These are phyloP conservation scores for Chrysaora quinquecirrha DNA, from an alignment of 30 jellyfish, hydroid and myxozoan genomes.

Conservation along the genomic window DNA sequence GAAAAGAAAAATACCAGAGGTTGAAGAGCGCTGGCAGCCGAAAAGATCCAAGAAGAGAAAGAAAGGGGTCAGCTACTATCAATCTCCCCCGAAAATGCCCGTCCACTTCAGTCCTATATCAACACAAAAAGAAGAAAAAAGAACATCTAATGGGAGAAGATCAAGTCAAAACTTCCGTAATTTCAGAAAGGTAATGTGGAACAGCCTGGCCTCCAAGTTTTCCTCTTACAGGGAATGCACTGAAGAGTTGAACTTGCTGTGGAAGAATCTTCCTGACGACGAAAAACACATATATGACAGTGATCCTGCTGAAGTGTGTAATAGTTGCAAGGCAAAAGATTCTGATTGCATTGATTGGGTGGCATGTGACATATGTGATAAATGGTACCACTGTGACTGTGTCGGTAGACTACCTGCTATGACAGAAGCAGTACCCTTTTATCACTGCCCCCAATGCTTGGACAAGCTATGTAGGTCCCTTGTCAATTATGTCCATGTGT, in stretches of 20 bases:
- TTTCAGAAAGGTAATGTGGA: slow-evolving; percentile 16
- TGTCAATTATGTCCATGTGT: no score
- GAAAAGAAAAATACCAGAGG: background rate
- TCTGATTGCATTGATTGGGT: no score
- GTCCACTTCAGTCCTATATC: slow-evolving; percentile 15
- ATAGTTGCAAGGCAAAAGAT: slow-evolving; percentile 5
- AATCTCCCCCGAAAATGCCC: slow-evolving; percentile 6
- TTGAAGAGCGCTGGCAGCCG: slow-evolving; percentile 14
- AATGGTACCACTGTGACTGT: slow-evolving; percentile 14
- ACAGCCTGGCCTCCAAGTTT: background rate
- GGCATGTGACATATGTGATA: slow-evolving; percentile 4
- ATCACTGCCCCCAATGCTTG: no score
- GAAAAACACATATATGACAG: background rate
- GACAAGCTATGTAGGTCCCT: no score
- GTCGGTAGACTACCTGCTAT: background rate
- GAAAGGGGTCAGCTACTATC: background rate
- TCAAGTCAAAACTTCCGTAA: slow-evolving; percentile 1
- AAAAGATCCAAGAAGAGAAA: background rate
- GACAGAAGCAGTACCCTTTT: no score
- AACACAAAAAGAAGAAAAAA: background rate
- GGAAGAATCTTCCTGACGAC: background rate
- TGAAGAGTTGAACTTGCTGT: background rate
- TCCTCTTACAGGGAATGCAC: slow-evolving; percentile 2
- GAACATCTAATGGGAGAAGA: background rate
- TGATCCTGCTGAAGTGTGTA: background rate